These are phyloP conservation scores for Synanthedon tipuliformis DNA, from an alignment of 2,888 invertebrate species.

Conservation along the genomic window DNA sequence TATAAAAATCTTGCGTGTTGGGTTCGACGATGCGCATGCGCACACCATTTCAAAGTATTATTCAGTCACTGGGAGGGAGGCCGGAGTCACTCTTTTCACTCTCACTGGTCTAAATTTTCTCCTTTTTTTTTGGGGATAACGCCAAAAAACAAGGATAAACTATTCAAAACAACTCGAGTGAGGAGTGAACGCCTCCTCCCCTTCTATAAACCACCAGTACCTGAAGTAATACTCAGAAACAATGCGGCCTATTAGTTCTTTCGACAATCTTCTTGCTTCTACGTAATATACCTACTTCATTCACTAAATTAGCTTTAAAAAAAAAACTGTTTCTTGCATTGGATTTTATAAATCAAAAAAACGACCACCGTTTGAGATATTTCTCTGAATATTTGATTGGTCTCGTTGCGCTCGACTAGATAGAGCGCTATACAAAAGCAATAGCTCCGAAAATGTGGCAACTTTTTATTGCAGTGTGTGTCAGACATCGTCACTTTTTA, in stretches of 20 bases:
- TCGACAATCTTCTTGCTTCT: conserved; percentile 34
- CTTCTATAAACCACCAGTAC: conserved; percentile 83
- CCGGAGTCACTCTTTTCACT: conserved; percentile 18
- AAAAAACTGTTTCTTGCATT: not conserved
- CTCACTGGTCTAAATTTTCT: no score
- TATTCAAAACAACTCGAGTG: not conserved
- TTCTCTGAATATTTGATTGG: no score
- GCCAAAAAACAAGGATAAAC: no score
- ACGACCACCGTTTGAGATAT: no score
- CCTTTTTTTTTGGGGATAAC: no score
- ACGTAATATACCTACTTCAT: conserved; percentile 19
- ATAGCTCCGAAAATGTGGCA: no score
- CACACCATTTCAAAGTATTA: conserved; percentile 84
- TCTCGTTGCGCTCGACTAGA: no score
- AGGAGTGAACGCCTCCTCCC: conserved; percentile 12
- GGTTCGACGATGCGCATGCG: conserved; percentile 29
- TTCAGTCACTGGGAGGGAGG: conserved; percentile 86
- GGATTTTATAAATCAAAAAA: not conserved
- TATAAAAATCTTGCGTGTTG: conserved; percentile 2
- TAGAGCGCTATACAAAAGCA: no score
- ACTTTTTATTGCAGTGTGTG: no score
- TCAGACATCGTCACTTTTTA: no score
- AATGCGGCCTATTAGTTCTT: conserved; percentile 52
- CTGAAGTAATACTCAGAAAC: conserved; percentile 99
- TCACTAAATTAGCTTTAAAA: conserved; percentile 13